Base-by-base conservation (phyloP, 1,140 invertebrate genomes). In the Scaptodrosophila lebanonensis region DNA sequence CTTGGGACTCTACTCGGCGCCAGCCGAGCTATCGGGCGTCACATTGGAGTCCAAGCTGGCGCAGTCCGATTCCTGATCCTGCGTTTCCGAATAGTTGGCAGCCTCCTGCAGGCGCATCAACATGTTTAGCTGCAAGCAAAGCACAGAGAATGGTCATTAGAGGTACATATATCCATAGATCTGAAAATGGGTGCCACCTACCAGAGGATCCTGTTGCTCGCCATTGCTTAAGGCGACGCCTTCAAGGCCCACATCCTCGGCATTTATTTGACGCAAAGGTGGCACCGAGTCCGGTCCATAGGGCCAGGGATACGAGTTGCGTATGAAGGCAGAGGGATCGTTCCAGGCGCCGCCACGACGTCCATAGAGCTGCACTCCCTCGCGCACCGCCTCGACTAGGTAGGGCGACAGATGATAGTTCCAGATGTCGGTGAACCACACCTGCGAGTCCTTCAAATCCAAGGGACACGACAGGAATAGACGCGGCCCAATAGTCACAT, bases 391-490 rank as follows among this genome's bases (percentile, higher is more conserved):
- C 84, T 98, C 96, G 17, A 97, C 91, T 18, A 98, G 88, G 87
- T 99, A 98, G 11, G 97, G 97, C 30, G 97, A 93, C 29, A 99
- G 91, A 36, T 96, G 97, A 87, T 98, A 98, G 88, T 99, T 99
- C 98, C 98, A 99, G 15, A 99, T 91, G 84, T 98, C 95, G 13
- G 95, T 96, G 84, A 99, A 99, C 98, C 98, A 99, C 1, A 96
- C 94, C 86, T 91, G 90, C 62, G 90, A 90, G 61, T 90, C 89
- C 48, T 89, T 89, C 43, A 90, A 68, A 32, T 90, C 89, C 79
- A 90, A 88, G 0, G 90, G 90, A 51, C 90, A 91, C 9, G 89
- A 88, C 11, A 92, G 87, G 83, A 92, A 92, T 3, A 92, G 85
- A 42, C 91, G 70, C 2, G 91, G 91, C 0, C 96, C 97, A 65